Evolutionary conservation across 1,140 invertebrate genomes (phyloP), one percentile per base, ranked within the genome.

Genomic region (Papilio polyxenes): DNA sequence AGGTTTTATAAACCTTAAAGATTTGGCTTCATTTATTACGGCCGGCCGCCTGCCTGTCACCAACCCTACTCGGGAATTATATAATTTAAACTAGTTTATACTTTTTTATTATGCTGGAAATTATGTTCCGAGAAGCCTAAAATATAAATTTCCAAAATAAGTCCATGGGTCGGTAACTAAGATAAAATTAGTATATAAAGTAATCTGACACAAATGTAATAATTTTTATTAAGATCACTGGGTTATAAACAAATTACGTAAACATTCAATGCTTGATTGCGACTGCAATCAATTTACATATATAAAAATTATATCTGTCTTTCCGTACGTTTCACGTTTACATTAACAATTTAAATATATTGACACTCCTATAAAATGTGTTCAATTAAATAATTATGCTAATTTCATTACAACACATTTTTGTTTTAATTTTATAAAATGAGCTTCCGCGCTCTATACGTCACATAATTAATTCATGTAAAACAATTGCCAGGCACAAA

Each of bases 311-410:
- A 20, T 1, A 10, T 49, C 48, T n/a, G 20, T 23, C 62, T 75
- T 75, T 75, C 48, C 75, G 75, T 75, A 75, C 75, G 75, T 15
- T 49, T 10, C n/a, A 23, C 9, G 20, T 51, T 75, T 20, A 44
- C 23, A 75, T 75, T 75, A 75, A n/a, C 49, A 49, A 75, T 51
- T 75, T 51, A 51, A 75, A 75, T 75, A 23, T 51, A 75, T 75
- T 23, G 48, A 11, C n/a, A 75, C 10, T n/a, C 40, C 20, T 65
- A 8, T 20, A 31, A 23, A 62, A 65, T 23, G 59, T 62, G n/a
- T 23, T 23, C 10, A 31, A 65, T 65, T 65, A 65, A 31, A 65
- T 31, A 23, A 65, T 31, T 65, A 65, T 65, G 20, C 10, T 31
- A 65, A 65, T 17, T 31, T 8, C 11, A 65, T 65, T 65, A 65